Base-by-base conservation (phyloP, 1,140 invertebrate species). In the Theocolax elegans region DNA sequence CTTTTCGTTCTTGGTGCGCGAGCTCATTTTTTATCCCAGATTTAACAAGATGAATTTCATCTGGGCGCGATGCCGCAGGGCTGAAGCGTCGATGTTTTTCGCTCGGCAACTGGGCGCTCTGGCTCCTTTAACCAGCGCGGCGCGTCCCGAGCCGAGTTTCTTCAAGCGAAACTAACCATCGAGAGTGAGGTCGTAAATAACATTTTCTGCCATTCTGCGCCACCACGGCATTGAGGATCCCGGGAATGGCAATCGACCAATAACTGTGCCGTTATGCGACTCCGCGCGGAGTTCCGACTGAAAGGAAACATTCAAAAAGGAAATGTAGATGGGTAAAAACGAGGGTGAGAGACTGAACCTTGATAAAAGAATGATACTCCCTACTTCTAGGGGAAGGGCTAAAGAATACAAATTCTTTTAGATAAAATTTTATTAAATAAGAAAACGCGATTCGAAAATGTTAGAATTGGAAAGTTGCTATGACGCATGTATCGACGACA, bases 161-260 rank as follows among this genome's bases (percentile, higher is more conserved):
- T 12, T 59, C 35, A 25, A 53, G 51, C 13, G 51, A n/a, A 15
- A 31, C 23, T 53, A 31, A 19, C 35, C 21, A 54, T 31, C 25
- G 31, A 35, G 4, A 6, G 40, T n/a, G 12, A n/a, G 46, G 38
- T 51, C 60, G 25, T 56, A 56, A 56, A 56, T 66, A 66, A 66
- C 35, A 31, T 56, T 42, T 56, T 46, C 40, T 40, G 64, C n/a
- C 23, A 44, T 42, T 38, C 46, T 19, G 21, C 2, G 29, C 27
- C 17, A 12, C 60, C 19, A 3, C 23, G 27, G 44, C n/a, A 51
- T 51, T 4, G 19, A n/a, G 46, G 42, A 53, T 53, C 6, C 62
- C 29, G 9, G 9, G 15, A 46, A 56, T 67, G 53, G 64, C 53
- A 67, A 67, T 67, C n/a, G 27, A 25, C 64, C 64, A 67, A 67